A percentile compares a stretch with the other conserved stretches of the same genome.
These are phyloP conservation scores for Tipula helvola DNA, from an alignment of 2,888 invertebrate species.

Conservation along the genomic window DNA sequence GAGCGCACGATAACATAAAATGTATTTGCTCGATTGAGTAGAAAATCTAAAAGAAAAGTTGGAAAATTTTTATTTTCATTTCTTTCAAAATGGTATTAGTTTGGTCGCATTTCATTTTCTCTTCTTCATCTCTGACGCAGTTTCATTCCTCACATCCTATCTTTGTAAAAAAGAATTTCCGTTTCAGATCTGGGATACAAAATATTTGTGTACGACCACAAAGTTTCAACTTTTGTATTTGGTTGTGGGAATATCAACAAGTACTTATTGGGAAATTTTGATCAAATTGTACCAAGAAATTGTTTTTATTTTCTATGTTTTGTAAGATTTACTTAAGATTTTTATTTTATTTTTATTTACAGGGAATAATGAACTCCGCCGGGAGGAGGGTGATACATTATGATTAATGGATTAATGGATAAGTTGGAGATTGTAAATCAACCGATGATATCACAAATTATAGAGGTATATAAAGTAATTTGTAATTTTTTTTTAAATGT, in stretches of 20 bases:
- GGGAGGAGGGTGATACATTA: background rate
- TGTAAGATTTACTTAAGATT: background rate
- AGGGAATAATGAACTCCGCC: background rate
- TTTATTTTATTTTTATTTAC: background rate
- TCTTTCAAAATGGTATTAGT: background rate
- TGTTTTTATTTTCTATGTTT: too few species aligned
- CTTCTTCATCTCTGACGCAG: background rate
- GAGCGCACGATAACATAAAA: background rate
- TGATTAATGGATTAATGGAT: background rate
- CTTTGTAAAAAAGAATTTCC: background rate
- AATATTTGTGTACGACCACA: background rate
- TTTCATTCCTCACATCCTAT: too few species aligned
- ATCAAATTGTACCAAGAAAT: background rate
- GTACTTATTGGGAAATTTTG: background rate
- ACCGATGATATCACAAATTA: background rate
- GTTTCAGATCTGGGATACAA: background rate
- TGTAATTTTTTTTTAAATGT: background rate
- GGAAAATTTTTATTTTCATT: background rate
- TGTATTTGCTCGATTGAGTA: background rate
- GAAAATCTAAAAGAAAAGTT: background rate
- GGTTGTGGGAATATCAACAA: background rate
- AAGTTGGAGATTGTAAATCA: background rate
- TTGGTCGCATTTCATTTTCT: background rate
- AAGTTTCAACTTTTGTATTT: background rate
- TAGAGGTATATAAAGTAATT: background rate